phyloP scores from a whole-genome alignment of 2,113 vertebrate genomes.

The Hiodon alosoides region DNA sequence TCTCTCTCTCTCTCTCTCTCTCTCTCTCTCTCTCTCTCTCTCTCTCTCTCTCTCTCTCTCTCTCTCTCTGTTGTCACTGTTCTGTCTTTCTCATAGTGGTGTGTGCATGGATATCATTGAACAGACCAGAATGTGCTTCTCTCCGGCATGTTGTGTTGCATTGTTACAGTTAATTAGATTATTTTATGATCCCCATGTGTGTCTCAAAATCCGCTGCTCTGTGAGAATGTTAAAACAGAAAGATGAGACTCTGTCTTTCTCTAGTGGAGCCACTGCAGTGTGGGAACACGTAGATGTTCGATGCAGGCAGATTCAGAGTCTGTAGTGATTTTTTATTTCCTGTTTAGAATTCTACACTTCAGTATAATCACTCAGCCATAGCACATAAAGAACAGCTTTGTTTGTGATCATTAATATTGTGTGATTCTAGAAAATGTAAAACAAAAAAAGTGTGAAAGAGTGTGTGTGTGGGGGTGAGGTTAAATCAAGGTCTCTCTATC shows the following conservation, averaged over 20 bases:
- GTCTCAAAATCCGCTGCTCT: not conserved
- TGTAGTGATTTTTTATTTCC: too few relatives aligned
- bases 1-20: not conserved
- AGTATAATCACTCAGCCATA: not conserved
- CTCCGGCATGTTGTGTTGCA: constrained; percentile 12
- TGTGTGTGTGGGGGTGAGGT: not conserved
- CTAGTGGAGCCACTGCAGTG: too few relatives aligned
- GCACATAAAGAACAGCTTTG: not conserved
- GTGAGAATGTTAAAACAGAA: not conserved
- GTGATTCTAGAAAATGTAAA: not conserved
- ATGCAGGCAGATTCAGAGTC: too few relatives aligned
- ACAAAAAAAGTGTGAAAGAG: not conserved
- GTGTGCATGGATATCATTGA: constrained; percentile 8
- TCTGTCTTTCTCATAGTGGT: constrained; percentile 18
- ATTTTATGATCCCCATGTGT: not conserved
- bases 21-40: not conserved
- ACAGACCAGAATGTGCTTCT: not conserved
- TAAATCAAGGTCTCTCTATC: not conserved
- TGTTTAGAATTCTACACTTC: not conserved
- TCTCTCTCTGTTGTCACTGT: constrained; percentile 35
- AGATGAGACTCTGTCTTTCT: too few relatives aligned
- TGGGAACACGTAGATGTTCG: too few relatives aligned
- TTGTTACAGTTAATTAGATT: not conserved
- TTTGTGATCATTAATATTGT: not conserved
- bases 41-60: constrained; percentile 23